Conservation (phyloP, 1,140 invertebrate genomes). For the Mylabris phalerata region DNA sequence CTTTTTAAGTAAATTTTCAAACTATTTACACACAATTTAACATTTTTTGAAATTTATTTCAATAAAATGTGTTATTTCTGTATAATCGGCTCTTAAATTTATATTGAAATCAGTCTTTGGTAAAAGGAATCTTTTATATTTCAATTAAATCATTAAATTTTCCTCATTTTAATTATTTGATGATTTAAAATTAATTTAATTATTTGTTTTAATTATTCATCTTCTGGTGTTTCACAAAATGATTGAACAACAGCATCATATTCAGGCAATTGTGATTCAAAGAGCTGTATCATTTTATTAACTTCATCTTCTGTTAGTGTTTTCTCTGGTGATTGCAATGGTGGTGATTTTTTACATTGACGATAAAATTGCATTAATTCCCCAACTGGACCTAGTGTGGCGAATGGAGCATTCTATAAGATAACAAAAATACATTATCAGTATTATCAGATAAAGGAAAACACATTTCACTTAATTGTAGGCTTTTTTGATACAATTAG, state of each 20-base stretch:
- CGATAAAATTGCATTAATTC: slow-evolving; percentile 72
- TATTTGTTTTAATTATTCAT: slow-evolving; percentile 40
- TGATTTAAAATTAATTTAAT: slow-evolving; percentile 5
- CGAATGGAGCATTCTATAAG: slow-evolving; percentile 56
- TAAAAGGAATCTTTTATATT: slow-evolving; percentile 9
- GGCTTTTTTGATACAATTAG: too few relatives aligned
- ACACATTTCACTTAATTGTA: too few relatives aligned
- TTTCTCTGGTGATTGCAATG: slow-evolving; percentile 56
- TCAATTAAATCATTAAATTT: neutral
- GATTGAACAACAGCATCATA: slow-evolving; percentile 67
- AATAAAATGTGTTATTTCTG: slow-evolving; percentile 7
- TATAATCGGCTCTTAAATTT: slow-evolving; percentile 12
- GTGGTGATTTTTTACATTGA: slow-evolving; percentile 71
- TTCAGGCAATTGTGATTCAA: slow-evolving; percentile 64
- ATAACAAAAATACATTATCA: neutral
- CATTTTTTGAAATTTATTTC: too few relatives aligned
- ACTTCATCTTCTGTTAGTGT: slow-evolving; percentile 56
- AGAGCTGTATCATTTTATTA: slow-evolving; percentile 63
- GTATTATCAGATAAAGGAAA: too few relatives aligned
- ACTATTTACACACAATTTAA: neutral
- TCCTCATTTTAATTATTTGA: neutral
- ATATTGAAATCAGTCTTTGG: slow-evolving; percentile 16
- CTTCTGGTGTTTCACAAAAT: slow-evolving; percentile 52
- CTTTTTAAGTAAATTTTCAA: slow-evolving; percentile 10
- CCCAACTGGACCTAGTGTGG: slow-evolving; percentile 48